These are phyloP conservation scores for Cebus imitator DNA, from an alignment of 2,113 vertebrate genomes.

Conservation along the genomic window DNA sequence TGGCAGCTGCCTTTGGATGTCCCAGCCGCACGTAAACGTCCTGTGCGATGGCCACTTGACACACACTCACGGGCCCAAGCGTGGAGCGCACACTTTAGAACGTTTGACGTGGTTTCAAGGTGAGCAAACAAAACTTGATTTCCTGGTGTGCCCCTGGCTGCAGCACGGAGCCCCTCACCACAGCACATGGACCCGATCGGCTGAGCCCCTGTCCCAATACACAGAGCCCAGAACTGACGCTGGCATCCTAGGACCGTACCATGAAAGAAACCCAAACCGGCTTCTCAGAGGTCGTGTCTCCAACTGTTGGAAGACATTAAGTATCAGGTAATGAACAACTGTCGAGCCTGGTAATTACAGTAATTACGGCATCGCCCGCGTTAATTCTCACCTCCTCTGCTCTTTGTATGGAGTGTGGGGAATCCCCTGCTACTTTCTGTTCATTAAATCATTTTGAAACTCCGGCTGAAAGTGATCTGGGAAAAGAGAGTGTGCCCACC, in stretches of 20 bases:
- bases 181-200: not conserved
- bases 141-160: not conserved
- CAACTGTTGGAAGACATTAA: not conserved
- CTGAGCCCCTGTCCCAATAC: fast-evolving
- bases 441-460: not conserved
- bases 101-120: fast-evolving
- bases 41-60: not conserved
- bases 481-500: not conserved
- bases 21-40: not conserved
- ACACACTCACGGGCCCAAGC: not conserved
- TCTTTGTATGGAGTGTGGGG: not conserved
- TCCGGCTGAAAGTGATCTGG: not conserved
- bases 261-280: fast-evolving
- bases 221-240: not conserved
- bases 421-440: slow-evolving; percentile 54
- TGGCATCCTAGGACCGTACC: fast-evolving
- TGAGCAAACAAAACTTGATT: fast-evolving
- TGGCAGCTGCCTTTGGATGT: not conserved
- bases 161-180: fast-evolving
- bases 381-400: not conserved
- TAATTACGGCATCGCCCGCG: not conserved
- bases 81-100: not conserved
- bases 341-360: not conserved
- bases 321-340: not conserved
- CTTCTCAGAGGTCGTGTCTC: fast-evolving